Evolutionary conservation across 2,797 vertebrate genomes (phyloP).

Genomic region (Hydrocynus forskahlii): DNA sequence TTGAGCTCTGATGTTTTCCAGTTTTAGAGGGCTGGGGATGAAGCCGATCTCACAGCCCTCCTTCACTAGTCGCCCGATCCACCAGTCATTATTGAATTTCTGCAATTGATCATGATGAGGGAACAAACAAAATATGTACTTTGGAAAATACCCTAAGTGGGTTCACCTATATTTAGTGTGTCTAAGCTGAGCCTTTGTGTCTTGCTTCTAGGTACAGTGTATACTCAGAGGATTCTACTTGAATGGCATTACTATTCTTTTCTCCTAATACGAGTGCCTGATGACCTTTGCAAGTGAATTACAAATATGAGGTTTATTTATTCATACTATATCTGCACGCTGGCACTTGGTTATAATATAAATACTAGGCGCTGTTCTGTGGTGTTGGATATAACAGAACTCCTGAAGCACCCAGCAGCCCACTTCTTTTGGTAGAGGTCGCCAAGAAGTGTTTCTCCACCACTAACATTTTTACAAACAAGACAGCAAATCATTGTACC

Average conservation of each 20-base stretch:
- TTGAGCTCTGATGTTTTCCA: slow-evolving; percentile 91
- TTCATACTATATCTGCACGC: neutral
- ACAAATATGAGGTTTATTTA: neutral
- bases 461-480: neutral
- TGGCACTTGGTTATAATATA: neutral
- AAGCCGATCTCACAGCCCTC: slow-evolving; percentile 84
- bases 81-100: slow-evolving; percentile 99
- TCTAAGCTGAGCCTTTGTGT: neutral
- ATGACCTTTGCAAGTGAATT: slow-evolving; percentile 19
- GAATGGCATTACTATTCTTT: neutral
- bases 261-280: neutral
- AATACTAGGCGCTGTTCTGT: neutral
- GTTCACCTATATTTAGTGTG: neutral
- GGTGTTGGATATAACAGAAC: neutral
- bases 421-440: slow-evolving; percentile 9
- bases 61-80: slow-evolving; percentile 89
- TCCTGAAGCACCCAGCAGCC: neutral
- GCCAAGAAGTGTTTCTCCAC: neutral
- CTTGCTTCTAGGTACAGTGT: neutral
- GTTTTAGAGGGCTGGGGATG: slow-evolving; percentile 95
- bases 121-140: neutral
- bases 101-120: slow-evolving; percentile 57
- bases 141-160: neutral
- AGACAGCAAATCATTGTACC: slow-evolving; percentile 66
- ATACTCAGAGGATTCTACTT: neutral